Percentiles rank a stretch among this genome's conserved stretches.
Evolutionary conservation across 1,140 invertebrate species (phyloP).

Genomic region (Diachasmimorpha longicaudata): DNA sequence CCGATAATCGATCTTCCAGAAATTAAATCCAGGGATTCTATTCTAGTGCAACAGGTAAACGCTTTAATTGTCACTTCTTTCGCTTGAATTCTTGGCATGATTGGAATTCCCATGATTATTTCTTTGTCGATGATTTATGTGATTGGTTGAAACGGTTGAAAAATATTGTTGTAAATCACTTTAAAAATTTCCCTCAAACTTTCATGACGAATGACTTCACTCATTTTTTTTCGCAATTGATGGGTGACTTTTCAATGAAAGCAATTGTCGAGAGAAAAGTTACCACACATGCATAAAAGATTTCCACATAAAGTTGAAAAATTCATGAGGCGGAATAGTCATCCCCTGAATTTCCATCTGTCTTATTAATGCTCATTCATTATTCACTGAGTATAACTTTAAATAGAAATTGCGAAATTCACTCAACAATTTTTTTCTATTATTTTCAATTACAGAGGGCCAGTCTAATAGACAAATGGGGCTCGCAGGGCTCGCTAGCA

Average conservation of each 20-base stretch:
- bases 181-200: too few species aligned
- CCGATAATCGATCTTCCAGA: constrained; percentile 75
- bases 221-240: not conserved
- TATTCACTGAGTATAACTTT: not conserved
- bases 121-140: not conserved
- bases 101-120: not conserved
- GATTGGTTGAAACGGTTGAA: not conserved
- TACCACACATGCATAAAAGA: not conserved
- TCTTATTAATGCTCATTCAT: not conserved
- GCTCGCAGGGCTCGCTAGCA: constrained; percentile 51
- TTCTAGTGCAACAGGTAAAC: constrained; percentile 49
- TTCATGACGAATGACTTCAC: not conserved
- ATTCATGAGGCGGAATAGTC: not conserved
- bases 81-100: constrained; percentile 9
- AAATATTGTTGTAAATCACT: not conserved
- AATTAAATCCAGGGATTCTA: constrained; percentile 74
- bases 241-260: not conserved
- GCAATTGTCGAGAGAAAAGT: not conserved
- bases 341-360: not conserved
- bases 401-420: not conserved
- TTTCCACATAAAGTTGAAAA: not conserved
- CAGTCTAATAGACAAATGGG: constrained; percentile 55
- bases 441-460: constrained; percentile 32
- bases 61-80: not conserved
- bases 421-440: not conserved